Evolutionary conservation across 2,113 vertebrate genomes (phyloP), one percentile per base, ranked within the genome.

Genomic region (Amblyornis subalaris): DNA sequence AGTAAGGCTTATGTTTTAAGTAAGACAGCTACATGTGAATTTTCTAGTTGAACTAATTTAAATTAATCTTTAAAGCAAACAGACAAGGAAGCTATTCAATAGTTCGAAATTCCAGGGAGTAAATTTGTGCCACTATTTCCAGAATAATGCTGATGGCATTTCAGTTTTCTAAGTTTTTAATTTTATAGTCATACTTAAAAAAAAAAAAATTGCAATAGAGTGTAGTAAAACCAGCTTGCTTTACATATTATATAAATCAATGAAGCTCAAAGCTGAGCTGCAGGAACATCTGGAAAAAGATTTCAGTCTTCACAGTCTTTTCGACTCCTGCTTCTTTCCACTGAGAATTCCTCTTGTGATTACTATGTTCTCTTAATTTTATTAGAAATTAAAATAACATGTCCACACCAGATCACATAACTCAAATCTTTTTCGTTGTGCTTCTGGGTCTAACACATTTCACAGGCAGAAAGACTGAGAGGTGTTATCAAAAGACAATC

Each of bases 151-250:
- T 80, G 17, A 64, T 15, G 44, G 2, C 1, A 15, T 64, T 89
- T 78, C 3, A 26, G 1, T 36, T 70, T 36, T 73, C 20, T 24
- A 40, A 33, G 2, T 17, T 55, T 93, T 76, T n/a, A 31, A 14
- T 65, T 65, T 66, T 62, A 51, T 12, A n/a, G 9, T 47, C 14
- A 31, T 40, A 28, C 2, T n/a, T 1, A 31, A 69, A 58, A 22
- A 40, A 11, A 42, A 23, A 48, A 17, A 11, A 45, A 45, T 0
- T 7, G 16, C 9, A 2, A 3, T 22, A 47, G 3, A 21, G 2
- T 3, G 1, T 12, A 38, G 9, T 24, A 79, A 40, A 88, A 65
- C 4, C 2, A n/a, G 6, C 3, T 61, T 92, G 53, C 4, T 18
- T 35, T 57, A n/a, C 2, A 7, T 38, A 51, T 38, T 60, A 12